These are phyloP conservation scores for Bucco capensis DNA, from an alignment of 2,113 vertebrate genomes.

Conservation along the genomic window DNA sequence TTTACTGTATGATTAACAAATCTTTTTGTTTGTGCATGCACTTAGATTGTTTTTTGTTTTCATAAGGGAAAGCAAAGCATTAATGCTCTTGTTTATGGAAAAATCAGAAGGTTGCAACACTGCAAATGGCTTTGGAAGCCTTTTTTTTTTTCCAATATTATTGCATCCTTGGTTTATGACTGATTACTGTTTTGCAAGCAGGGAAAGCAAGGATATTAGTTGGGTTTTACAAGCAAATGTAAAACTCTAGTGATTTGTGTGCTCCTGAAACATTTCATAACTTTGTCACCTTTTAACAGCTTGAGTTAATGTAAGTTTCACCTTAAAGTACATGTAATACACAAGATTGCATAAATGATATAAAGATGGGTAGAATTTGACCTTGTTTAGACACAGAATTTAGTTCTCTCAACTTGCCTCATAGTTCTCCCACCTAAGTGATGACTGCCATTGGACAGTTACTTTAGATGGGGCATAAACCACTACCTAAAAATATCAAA, in stretches of 20 bases:
- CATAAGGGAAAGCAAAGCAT: background rate
- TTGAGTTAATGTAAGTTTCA: background rate
- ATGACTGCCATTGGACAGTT: background rate
- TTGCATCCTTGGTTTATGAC: background rate
- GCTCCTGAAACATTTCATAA: background rate
- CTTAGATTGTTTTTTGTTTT: background rate
- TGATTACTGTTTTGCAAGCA: background rate
- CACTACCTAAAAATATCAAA: background rate
- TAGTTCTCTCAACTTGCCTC: background rate
- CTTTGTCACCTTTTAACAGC: background rate
- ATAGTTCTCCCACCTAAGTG: background rate
- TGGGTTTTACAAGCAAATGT: background rate
- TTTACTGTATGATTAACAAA: background rate
- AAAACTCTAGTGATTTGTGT: background rate
- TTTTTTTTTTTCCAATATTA: background rate
- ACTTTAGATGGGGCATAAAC: background rate
- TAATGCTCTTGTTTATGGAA: background rate
- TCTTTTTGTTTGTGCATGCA: accelerated
- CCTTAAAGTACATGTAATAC: background rate
- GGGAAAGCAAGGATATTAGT: background rate
- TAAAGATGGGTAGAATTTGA: background rate
- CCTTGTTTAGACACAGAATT: background rate
- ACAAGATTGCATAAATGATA: background rate
- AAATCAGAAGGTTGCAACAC: background rate
- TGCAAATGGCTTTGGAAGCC: background rate